These are phyloP conservation scores for Physella acuta DNA, from an alignment of 1,140 invertebrate genomes.

Conservation along the genomic window DNA sequence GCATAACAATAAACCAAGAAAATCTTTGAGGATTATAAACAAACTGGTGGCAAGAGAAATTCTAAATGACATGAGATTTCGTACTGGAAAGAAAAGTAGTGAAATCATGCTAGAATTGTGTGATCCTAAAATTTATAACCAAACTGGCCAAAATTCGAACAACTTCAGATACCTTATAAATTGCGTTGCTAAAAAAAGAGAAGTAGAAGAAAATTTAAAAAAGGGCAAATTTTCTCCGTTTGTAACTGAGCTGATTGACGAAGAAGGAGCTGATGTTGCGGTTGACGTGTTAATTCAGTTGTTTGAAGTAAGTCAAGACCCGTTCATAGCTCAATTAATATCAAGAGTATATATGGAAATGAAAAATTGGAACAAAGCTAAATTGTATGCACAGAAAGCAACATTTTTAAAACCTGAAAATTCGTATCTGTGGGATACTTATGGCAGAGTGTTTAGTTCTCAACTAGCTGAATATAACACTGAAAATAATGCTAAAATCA, in stretches of 20 bases:
- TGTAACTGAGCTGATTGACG: conserved; percentile 27
- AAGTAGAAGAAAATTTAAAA: conserved; percentile 17
- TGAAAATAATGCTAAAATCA: no score
- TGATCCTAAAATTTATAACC: conserved; percentile 19
- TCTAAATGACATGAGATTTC: conserved; percentile 18
- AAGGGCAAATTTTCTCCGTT: conserved; percentile 34
- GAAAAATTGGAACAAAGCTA: conserved; percentile 34
- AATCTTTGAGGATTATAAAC: conserved; percentile 28
- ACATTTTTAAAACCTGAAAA: conserved; percentile 28
- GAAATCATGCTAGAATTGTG: conserved; percentile 29
- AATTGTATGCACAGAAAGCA: conserved; percentile 32
- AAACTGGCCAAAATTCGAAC: conserved; percentile 12
- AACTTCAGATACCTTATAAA: conserved; percentile 31
- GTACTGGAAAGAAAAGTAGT: conserved; percentile 18
- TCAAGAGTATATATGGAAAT: conserved; percentile 35
- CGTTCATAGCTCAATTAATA: conserved; percentile 38
- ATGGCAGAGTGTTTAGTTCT: conserved; percentile 33
- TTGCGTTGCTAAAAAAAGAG: conserved; percentile 31
- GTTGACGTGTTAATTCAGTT: conserved; percentile 27
- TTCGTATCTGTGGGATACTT: conserved; percentile 40
- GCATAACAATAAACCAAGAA: conserved; percentile 14
- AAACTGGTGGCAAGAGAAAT: conserved; percentile 31
- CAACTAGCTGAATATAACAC: conserved; percentile 26
- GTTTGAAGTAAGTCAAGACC: conserved; percentile 32
- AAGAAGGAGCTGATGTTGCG: conserved; percentile 33